Base-by-base conservation (phyloP, 2,797 vertebrate genomes). In the Australoheros facetus region DNA sequence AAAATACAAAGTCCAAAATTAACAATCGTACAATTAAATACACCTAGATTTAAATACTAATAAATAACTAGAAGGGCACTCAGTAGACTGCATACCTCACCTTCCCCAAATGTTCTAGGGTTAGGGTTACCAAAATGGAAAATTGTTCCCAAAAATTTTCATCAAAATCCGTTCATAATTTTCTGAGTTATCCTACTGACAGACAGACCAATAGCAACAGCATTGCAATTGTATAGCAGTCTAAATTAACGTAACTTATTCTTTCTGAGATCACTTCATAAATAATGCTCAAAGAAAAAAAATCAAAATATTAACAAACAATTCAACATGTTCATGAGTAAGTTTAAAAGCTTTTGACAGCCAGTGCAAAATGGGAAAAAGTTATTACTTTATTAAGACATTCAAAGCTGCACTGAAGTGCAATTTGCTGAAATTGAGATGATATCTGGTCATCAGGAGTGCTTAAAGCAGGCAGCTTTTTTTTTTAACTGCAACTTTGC, bases 351-450 rank as follows among this genome's bases (percentile, higher is more conserved):
- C 56, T 42, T 48, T 82, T 87, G 53, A 83, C 42, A 84, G 71
- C 62, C 16, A 51, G 51, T 32, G 64, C 64, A 69, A 69, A 69
- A 69, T 51, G 26, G 55, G 45, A 69, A 62, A 7, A 13, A 32
- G 32, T 51, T 53, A 7, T 53, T 45, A 51, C 14, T 56, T 78
- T 34, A 62, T 56, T 17, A 55, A 83, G 66, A 78, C 54, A 79
- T 87, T 82, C 30, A 77, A 64, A 76, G 62, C 3, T 77, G 64
- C 42, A 48, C 66, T 81, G 81, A 59, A 73, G 53, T 84, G 58
- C n/a, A 58, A 71, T 58, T 66, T 82, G 73, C 58, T 83, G 53
- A 85, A 80, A 79, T 73, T 10, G 21, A 81, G 42, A 73, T 71
- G 17, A 59, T 4, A 8, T 82, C 3, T 23, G 80, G 3, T 59